phyloP scores from a whole-genome alignment of 92 coral and sea anemone genomes.

The Chrysogorgia sp. region DNA sequence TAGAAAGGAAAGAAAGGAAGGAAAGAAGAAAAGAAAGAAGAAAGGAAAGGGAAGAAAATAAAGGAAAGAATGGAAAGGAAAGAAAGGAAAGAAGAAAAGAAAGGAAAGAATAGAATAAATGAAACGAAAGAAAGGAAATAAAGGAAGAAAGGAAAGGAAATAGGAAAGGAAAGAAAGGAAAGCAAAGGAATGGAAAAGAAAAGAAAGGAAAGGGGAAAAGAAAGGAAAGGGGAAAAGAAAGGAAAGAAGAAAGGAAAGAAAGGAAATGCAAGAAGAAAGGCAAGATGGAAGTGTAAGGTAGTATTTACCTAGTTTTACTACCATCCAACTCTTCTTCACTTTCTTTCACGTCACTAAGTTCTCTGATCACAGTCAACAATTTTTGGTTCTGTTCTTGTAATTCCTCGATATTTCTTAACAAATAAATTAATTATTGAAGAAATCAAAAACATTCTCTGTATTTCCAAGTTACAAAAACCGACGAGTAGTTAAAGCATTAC shows the following conservation, averaged over 20 bases:
- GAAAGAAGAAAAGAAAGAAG: no score
- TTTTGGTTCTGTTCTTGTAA: conserved; percentile 95
- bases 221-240: neutral
- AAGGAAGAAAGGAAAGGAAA: neutral
- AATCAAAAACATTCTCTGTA: no score
- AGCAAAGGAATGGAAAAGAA: no score
- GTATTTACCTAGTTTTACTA: conserved; percentile 52
- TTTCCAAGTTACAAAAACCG: no score
- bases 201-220: neutral
- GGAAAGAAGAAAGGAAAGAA: neutral
- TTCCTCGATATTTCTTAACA: conserved; percentile 81
- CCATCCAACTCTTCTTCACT: conserved; percentile 67
- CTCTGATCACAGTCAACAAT: conserved; percentile 81
- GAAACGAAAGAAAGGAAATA: no score
- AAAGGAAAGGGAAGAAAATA: no score
- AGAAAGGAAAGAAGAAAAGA: no score
- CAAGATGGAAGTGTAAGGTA: neutral
- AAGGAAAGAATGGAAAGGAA: no score
- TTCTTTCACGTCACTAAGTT: conserved; percentile 92
- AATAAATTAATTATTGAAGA: no score
- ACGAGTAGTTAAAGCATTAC: no score
- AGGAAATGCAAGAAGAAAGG: no score
- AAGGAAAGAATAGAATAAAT: no score
- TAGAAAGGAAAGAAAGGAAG: neutral
- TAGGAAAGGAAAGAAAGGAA: neutral